These are phyloP conservation scores for Rafetus swinhoei DNA, from an alignment of 2,113 vertebrate genomes.

Conservation along the genomic window DNA sequence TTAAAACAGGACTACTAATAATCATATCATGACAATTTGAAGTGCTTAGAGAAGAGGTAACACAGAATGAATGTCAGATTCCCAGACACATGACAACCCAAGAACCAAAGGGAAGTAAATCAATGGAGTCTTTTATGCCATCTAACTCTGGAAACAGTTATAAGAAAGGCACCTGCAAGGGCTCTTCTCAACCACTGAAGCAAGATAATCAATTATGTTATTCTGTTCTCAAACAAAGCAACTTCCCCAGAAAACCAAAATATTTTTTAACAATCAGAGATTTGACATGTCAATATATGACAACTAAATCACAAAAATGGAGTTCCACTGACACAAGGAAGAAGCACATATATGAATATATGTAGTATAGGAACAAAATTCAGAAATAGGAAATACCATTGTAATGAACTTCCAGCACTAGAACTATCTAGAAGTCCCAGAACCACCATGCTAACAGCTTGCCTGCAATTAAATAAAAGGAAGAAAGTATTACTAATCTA, in stretches of 20 bases:
- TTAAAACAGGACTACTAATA: neutral
- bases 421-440: neutral
- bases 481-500: neutral
- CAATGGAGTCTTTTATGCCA: conserved; percentile 1
- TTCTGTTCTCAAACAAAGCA: conserved; percentile 9
- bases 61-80: neutral
- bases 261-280: conserved; percentile 3
- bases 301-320: neutral
- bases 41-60: neutral
- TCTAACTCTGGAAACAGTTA: conserved; percentile 3
- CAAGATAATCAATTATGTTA: neutral
- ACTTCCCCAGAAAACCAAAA: neutral
- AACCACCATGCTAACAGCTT: neutral
- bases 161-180: conserved; percentile 15
- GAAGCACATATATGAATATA: neutral
- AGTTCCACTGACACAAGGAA: conserved; percentile 1
- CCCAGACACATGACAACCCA: neutral
- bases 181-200: neutral
- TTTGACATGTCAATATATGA: fast-evolving
- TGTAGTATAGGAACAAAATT: conserved; percentile 1
- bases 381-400: neutral
- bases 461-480: neutral
- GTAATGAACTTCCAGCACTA: neutral
- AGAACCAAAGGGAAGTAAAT: neutral
- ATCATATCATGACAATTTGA: neutral